These are phyloP conservation scores for Catostomus latipinnis DNA, from an alignment of 2,797 vertebrate species.

Conservation along the genomic window DNA sequence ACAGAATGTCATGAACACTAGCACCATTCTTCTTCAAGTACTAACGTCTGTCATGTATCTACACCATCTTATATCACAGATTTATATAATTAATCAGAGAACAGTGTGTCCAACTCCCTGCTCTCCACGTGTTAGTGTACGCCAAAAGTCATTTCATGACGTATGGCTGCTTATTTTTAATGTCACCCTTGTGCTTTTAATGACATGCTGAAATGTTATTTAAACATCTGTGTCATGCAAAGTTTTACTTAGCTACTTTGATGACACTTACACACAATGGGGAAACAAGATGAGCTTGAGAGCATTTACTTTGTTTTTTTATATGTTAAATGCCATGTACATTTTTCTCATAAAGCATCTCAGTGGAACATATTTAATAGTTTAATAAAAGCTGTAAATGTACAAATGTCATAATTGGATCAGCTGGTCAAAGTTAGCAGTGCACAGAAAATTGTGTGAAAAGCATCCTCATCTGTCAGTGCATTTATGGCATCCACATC, in stretches of 20 bases:
- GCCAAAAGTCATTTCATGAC: neutral
- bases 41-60: conserved; percentile 9
- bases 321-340: too few relatives aligned
- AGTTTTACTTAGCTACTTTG: neutral
- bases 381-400: neutral
- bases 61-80: neutral
- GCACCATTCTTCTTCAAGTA: neutral
- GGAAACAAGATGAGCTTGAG: neutral
- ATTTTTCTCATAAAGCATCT: too few relatives aligned
- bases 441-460: neutral
- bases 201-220: conserved; percentile 10
- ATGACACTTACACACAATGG: too few relatives aligned
- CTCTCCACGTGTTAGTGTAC: neutral
- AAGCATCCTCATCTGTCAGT: neutral
- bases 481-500: neutral
- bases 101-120: neutral
- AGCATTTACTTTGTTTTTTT: neutral
- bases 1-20: neutral
- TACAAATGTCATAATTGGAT: neutral
- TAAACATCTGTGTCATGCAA: neutral
- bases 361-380: too few relatives aligned
- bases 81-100: conserved; percentile 4
- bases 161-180: neutral
- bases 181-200: neutral
- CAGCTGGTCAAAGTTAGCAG: conserved; percentile 1